Conservation (phyloP, 2,888 invertebrate genomes). For the Yponomeuta malinellus region DNA sequence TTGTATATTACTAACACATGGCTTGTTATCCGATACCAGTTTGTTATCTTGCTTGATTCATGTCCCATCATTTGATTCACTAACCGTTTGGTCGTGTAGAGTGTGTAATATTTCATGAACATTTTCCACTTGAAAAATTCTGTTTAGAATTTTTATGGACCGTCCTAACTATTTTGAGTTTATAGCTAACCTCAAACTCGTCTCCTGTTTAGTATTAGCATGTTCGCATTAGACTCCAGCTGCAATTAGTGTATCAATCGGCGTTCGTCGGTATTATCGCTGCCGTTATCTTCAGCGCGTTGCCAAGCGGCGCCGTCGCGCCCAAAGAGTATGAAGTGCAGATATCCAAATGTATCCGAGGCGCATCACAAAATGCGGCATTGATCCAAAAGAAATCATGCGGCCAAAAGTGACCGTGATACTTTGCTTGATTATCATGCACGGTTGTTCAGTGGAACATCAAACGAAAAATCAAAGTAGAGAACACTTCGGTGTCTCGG, state of each 20-base stretch:
- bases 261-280: background rate
- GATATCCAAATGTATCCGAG: background rate
- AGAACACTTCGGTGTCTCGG: background rate
- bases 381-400: too few relatives aligned
- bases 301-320: background rate
- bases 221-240: background rate
- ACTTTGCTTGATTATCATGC: too few relatives aligned
- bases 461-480: background rate
- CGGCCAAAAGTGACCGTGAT: too few relatives aligned
- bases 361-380: too few relatives aligned
- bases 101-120: background rate
- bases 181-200: background rate
- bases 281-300: background rate
- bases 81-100: background rate
- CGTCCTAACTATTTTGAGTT: background rate
- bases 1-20: background rate
- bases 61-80: background rate
- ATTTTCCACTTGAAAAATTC: background rate
- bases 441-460: too few relatives aligned
- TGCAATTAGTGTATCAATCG: constrained; percentile 5
- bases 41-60: background rate
- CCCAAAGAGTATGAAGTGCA: background rate
- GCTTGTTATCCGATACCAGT: background rate
- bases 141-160: background rate
- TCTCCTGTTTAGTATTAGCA: background rate